Evolutionary conservation across 2,797 vertebrate species (phyloP).

Genomic region (Anas acuta): DNA sequence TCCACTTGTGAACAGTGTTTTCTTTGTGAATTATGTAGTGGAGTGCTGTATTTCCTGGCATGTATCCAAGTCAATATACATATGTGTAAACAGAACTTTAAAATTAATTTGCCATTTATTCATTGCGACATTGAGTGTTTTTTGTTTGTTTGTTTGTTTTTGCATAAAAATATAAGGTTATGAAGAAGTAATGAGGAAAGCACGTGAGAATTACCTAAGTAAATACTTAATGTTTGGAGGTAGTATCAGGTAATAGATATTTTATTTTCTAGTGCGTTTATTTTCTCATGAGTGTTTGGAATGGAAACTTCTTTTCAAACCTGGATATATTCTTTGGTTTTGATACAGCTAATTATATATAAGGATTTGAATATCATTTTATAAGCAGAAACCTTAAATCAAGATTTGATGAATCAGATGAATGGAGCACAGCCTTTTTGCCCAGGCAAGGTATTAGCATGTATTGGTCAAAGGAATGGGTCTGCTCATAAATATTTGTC

Average conservation of each 20-base stretch:
- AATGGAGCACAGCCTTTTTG: not conserved
- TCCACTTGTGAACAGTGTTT: conserved; percentile 12
- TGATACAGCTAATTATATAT: not conserved
- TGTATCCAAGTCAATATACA: not conserved
- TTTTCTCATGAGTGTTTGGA: not conserved
- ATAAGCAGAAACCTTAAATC: not conserved
- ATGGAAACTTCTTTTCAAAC: not conserved
- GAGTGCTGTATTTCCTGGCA: not conserved
- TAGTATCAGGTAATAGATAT: not conserved
- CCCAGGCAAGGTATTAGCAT: not conserved
- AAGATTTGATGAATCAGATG: not conserved
- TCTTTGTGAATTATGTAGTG: conserved; percentile 35
- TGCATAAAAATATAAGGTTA: not conserved
- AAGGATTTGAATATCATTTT: not conserved
- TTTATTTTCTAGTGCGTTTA: not conserved
- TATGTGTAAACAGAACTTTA: not conserved
- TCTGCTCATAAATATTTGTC: not conserved
- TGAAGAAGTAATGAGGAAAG: not conserved
- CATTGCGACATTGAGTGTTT: not conserved
- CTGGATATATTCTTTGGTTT: not conserved
- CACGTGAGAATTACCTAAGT: not conserved
- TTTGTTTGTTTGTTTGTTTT: not conserved
- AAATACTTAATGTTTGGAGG: not conserved
- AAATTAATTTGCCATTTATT: conserved; percentile 21
- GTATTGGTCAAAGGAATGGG: not conserved